A percentile compares a stretch with the other conserved stretches of the same genome.
Evolutionary conservation across 2,888 invertebrate genomes (phyloP).

Genomic region (Plagodis pulveraria): DNA sequence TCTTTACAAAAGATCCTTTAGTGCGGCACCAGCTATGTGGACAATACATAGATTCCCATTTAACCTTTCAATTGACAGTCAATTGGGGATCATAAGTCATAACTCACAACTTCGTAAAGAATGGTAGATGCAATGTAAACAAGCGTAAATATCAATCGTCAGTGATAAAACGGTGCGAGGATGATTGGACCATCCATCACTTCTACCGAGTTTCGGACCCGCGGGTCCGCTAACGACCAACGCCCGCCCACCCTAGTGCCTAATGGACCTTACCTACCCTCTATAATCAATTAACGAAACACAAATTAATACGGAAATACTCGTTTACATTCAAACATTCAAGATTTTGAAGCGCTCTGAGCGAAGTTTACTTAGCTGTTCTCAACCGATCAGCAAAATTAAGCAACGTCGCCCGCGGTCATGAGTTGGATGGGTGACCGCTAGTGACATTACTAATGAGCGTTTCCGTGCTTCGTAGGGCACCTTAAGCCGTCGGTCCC

Average conservation of each 20-base stretch:
- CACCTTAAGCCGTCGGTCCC: no score
- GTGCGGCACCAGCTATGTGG: neutral
- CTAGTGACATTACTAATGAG: no score
- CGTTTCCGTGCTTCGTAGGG: no score
- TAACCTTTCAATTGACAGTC: slow-evolving; percentile 2
- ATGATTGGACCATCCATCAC: slow-evolving; percentile 46
- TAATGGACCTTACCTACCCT: slow-evolving; percentile 6
- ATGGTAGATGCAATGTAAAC: slow-evolving; percentile 27
- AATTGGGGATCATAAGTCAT: slow-evolving; percentile 6
- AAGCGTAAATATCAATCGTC: slow-evolving; percentile 43
- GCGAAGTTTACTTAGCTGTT: no score
- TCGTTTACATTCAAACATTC: no score
- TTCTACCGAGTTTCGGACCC: neutral
- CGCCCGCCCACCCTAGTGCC: neutral
- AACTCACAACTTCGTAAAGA: slow-evolving; percentile 6
- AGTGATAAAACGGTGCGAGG: slow-evolving; percentile 43
- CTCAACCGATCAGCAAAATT: no score
- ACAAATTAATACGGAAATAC: slow-evolving; percentile 3
- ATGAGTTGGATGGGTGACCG: no score
- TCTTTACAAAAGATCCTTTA: no score
- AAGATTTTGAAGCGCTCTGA: no score
- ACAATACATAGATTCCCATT: neutral
- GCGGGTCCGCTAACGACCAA: slow-evolving; percentile 11
- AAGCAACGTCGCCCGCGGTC: no score
- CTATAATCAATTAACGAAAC: slow-evolving; percentile 4